Conservation (phyloP, 2,797 vertebrate species). For the Podargus strigoides region DNA sequence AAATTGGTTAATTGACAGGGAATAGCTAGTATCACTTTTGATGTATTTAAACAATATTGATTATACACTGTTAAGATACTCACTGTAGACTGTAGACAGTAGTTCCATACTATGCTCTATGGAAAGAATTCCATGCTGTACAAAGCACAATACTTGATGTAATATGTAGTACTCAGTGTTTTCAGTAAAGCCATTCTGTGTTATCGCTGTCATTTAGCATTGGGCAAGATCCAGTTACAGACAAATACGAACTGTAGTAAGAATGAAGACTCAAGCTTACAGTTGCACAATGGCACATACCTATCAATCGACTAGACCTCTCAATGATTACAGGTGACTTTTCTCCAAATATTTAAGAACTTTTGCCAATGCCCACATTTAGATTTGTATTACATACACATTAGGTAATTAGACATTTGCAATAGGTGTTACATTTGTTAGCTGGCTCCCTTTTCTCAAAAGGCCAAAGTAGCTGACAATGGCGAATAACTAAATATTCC, state of each 20-base stretch:
- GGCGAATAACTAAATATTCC: slow-evolving; percentile 40
- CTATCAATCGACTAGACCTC: neutral
- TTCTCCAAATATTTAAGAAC: neutral
- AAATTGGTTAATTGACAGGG: neutral
- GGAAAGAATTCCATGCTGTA: neutral
- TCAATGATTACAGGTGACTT: neutral
- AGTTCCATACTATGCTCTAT: neutral
- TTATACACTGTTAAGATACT: neutral
- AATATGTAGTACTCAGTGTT: neutral
- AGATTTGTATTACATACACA: neutral
- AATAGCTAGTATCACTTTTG: neutral
- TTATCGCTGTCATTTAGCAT: neutral
- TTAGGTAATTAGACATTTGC: slow-evolving; percentile 5
- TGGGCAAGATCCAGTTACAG: neutral
- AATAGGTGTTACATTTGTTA: neutral
- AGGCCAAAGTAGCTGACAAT: slow-evolving; percentile 24
- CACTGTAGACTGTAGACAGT: neutral
- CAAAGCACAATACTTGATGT: neutral
- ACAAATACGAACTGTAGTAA: neutral
- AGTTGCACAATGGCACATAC: neutral
- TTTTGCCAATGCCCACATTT: neutral
- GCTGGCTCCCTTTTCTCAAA: neutral
- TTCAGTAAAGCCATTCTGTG: neutral
- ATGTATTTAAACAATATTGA: neutral
- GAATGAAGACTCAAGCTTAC: neutral